Evolutionary conservation across 64 coral and sea anemone species (phyloP).

Genomic region (Acropora tenuis): DNA sequence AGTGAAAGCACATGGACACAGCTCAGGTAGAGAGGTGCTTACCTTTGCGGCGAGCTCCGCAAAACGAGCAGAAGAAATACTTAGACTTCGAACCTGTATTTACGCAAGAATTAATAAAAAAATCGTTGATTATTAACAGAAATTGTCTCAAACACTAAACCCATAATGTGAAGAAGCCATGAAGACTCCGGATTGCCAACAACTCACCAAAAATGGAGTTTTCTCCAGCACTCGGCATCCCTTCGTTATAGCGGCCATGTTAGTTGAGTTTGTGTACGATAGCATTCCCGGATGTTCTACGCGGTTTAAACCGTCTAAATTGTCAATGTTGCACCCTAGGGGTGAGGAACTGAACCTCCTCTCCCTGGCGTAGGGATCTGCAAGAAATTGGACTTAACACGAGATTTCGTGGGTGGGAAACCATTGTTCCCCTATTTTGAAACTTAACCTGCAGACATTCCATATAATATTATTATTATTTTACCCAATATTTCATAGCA

Average conservation of each 20-base stretch:
- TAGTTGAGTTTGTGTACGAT: slow-evolving; percentile 28
- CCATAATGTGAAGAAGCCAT: not conserved
- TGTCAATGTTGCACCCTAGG: too few species aligned
- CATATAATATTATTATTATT: too few species aligned
- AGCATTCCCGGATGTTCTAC: slow-evolving; percentile 63
- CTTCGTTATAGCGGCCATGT: slow-evolving; percentile 88
- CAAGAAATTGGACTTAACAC: too few species aligned
- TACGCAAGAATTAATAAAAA: too few species aligned
- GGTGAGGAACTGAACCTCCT: too few species aligned
- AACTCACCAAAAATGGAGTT: slow-evolving; percentile 79
- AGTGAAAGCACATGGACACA: not conserved
- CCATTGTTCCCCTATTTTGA: too few species aligned
- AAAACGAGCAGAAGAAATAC: slow-evolving; percentile 59
- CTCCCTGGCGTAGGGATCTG: too few species aligned
- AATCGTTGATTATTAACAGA: too few species aligned
- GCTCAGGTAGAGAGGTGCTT: not conserved
- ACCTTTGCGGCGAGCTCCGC: slow-evolving; percentile 84
- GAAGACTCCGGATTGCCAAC: not conserved
- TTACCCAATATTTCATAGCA: too few species aligned
- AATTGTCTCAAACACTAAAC: slow-evolving; percentile 44
- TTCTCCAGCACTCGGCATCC: slow-evolving; percentile 79
- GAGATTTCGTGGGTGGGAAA: too few species aligned
- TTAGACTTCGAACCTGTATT: slow-evolving; percentile 62
- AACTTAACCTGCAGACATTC: too few species aligned
- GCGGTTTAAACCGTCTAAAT: too few species aligned